Evolutionary conservation across 2,113 vertebrate genomes (phyloP).

Genomic region (Corydoras sp.): DNA sequence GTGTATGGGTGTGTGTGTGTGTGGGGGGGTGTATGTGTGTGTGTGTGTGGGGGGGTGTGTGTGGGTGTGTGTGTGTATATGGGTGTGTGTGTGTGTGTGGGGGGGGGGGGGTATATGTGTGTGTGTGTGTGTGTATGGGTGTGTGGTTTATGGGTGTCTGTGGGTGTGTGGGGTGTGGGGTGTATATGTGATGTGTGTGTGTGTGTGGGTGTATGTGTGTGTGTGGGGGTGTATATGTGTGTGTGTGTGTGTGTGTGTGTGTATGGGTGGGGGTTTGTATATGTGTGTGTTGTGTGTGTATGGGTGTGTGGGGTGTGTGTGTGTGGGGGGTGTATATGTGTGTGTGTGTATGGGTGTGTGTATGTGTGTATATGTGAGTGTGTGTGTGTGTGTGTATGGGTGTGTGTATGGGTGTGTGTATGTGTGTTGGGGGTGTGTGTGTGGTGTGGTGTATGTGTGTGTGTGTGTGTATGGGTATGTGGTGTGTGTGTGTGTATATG

Average conservation of each 20-base stretch:
- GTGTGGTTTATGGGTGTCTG: neutral
- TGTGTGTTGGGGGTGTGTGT: too few species aligned
- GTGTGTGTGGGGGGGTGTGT: neutral
- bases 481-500: slow-evolving; percentile 7
- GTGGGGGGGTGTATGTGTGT: slow-evolving; percentile 12
- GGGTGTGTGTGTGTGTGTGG: neutral
- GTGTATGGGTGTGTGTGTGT: too few species aligned
- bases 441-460: slow-evolving; percentile 12
- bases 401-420: neutral
- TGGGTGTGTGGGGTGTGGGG: slow-evolving; percentile 5
- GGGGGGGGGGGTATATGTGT: too few species aligned
- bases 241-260: slow-evolving; percentile 7
- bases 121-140: slow-evolving; percentile 8
- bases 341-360: slow-evolving; percentile 10
- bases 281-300: neutral
- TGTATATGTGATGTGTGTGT: slow-evolving; percentile 1
- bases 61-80: slow-evolving; percentile 5
- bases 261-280: too few species aligned
- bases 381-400: slow-evolving; percentile 11
- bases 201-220: slow-evolving; percentile 5
- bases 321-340: neutral
- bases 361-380: neutral
- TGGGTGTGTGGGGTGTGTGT: slow-evolving; percentile 5
- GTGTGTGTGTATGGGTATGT: neutral
- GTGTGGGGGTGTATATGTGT: too few species aligned